These are phyloP conservation scores for Muraenolepis orangiensis DNA, from an alignment of 2,797 vertebrate genomes.

Conservation along the genomic window DNA sequence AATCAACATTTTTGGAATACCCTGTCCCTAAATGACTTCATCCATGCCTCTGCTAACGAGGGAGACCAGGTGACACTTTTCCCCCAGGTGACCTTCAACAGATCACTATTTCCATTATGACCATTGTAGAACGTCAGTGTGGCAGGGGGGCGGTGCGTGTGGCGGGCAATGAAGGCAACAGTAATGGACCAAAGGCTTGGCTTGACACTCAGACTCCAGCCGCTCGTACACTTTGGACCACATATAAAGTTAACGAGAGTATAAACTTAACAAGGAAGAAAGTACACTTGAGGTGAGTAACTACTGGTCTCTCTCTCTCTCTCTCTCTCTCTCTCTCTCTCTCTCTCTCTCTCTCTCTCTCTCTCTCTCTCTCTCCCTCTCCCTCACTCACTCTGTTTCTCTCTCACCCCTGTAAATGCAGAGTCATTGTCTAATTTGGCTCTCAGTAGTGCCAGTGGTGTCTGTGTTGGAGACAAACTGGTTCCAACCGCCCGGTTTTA, in stretches of 20 bases:
- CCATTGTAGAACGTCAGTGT: neutral
- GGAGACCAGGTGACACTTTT: too few relatives aligned
- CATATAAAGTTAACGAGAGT: neutral
- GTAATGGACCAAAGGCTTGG: neutral
- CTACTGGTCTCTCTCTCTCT: neutral
- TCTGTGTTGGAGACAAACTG: neutral
- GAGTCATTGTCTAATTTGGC: neutral
- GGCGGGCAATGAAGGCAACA: neutral
- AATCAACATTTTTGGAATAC: neutral
- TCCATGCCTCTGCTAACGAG: neutral
- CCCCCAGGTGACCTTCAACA: neutral
- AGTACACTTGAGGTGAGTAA: neutral
- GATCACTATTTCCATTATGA: neutral
- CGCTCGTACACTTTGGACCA: neutral
- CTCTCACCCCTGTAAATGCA: neutral
- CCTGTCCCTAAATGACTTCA: neutral
- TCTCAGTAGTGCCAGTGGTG: neutral
- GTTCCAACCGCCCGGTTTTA: neutral
- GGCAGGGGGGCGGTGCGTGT: neutral
- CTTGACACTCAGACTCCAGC: neutral
- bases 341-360: conserved; percentile 1
- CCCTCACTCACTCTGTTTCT: neutral
- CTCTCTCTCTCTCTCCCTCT: neutral
- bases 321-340: neutral
- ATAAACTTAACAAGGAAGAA: conserved; percentile 1